Evolutionary conservation across 2,888 invertebrate species (phyloP).

Genomic region (Pandemis corylana): DNA sequence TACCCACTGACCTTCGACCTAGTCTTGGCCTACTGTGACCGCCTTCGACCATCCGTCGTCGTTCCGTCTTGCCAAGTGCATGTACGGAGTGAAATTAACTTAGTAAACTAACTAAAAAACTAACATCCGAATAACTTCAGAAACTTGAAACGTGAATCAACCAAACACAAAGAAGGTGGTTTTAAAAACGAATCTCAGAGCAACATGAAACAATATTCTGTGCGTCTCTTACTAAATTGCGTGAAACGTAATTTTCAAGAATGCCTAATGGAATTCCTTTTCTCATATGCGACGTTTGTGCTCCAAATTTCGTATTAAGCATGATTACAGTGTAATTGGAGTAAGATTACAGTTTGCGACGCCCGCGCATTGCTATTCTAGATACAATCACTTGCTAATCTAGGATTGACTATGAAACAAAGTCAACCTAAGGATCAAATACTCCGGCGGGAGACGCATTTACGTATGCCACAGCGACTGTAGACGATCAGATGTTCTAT

Average conservation of each 20-base stretch:
- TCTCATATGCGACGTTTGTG: conserved; percentile 3
- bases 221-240: neutral
- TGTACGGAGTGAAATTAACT: too few relatives aligned
- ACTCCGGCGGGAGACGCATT: conserved; percentile 19
- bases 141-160: too few relatives aligned
- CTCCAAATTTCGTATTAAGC: neutral
- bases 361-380: conserved; percentile 6
- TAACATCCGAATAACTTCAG: too few relatives aligned
- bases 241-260: conserved; percentile 1
- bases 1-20: too few relatives aligned
- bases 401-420: conserved; percentile 41
- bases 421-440: conserved; percentile 38
- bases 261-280: conserved; percentile 19
- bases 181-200: neutral
- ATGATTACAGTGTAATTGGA: conserved; percentile 6
- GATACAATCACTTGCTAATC: conserved; percentile 33
- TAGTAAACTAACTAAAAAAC: too few relatives aligned
- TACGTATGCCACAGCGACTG: conserved; percentile 23
- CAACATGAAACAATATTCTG: neutral
- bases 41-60: too few relatives aligned
- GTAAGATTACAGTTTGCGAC: conserved; percentile 16
- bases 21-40: too few relatives aligned
- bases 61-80: too few relatives aligned
- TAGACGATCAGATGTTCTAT: neutral
- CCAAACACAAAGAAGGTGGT: too few relatives aligned